Evolutionary conservation across 2,113 vertebrate genomes (phyloP).

Genomic region (Dasyprocta punctata): DNA sequence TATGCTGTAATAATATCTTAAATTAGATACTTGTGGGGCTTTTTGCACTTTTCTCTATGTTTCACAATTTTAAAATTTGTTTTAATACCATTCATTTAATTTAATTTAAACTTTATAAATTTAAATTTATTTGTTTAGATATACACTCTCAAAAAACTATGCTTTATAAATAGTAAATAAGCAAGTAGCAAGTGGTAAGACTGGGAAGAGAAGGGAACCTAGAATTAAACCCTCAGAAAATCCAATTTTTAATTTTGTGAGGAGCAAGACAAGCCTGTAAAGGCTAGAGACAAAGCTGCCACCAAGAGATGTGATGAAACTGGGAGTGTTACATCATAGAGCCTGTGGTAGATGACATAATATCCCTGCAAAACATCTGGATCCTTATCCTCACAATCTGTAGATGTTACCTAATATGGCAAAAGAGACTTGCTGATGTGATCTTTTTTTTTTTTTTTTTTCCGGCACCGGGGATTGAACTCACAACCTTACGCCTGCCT

Average conservation of each 20-base stretch:
- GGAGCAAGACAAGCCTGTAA: background rate
- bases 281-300: background rate
- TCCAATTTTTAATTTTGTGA: background rate
- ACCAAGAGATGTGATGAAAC: background rate
- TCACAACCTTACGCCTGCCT: too few relatives aligned
- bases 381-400: background rate
- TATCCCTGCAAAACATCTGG: background rate
- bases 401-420: background rate
- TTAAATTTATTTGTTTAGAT: background rate
- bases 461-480: too few relatives aligned
- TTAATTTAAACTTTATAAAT: background rate
- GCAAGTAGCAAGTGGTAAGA: background rate
- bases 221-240: background rate
- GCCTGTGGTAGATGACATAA: background rate
- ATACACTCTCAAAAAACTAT: background rate
- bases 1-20: background rate
- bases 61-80: background rate
- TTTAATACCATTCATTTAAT: background rate
- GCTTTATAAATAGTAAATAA: conserved; percentile 12
- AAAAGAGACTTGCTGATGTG: background rate
- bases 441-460: too few relatives aligned
- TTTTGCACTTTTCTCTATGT: background rate
- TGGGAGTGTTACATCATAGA: background rate
- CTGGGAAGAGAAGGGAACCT: background rate
- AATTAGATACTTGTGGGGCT: background rate